Base-by-base conservation (phyloP, 2,797 vertebrate species). In the Sebastes goodei region DNA sequence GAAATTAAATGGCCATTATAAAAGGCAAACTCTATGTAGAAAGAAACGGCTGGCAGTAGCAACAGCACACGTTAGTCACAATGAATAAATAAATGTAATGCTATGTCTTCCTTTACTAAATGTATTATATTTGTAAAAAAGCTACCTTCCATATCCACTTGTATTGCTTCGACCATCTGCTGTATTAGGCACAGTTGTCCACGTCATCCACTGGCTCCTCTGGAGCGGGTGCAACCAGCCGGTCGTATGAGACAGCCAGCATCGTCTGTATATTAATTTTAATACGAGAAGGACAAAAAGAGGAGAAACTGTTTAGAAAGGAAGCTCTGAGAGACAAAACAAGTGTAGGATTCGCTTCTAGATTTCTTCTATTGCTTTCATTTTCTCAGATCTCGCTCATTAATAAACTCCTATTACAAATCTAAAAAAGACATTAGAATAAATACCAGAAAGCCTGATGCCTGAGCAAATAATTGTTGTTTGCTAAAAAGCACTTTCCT, bases 211-310 rank as follows among this genome's bases (percentile, higher is more conserved):
- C 70, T 23, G 86, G 77, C n/a, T 93, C 88, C 53, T 86, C 88
- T 21, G 65, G 33, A 7, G 82, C 29, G n/a, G 94, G 95, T 46
- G 95, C 96, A 80, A 96, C 89, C 74, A 97, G 92, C 15, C 94
- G 94, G 2, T 90, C 83, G 6, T 96, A 97, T 0, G 96, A 97
- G 52, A 96, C 86, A 17, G 85, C 86, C 82, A 97, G 80, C 96
- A 97, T 96, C 11, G 96, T 72, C 96, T 97, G 86, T 3, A 53
- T 1, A 65, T 32, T 29, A 10, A 7, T 1, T 64, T 57, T 2
- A 55, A 59, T 25, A 5, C 4, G 4, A 30, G 12, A 78, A 27
- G 25, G 25, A 46, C n/a, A 52, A 35, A 27, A 35, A 32, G 10
- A 10, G 4, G 7, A 60, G 53, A 2, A 46, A 49, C 12, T 25